Conservation (phyloP, 2,888 invertebrate species). For the Brenthis daphne region DNA sequence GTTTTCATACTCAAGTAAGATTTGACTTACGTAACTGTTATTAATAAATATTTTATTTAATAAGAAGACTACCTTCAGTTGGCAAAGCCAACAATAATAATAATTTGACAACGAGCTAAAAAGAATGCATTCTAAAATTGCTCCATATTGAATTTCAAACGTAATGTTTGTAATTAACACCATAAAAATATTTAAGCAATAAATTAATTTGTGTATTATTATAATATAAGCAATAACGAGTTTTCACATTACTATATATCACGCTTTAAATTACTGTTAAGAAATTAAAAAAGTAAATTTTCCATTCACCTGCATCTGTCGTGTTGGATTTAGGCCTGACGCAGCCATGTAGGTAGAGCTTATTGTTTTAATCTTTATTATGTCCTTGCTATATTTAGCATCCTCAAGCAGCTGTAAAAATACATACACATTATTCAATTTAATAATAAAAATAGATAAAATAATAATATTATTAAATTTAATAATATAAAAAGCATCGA, state of each 20-base stretch:
- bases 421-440: conserved; percentile 3
- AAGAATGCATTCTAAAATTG: too few species aligned
- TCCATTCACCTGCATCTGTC: conserved; percentile 65
- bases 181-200: too few species aligned
- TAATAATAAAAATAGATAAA: too few species aligned
- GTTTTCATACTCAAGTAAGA: conserved; percentile 1
- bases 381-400: conserved; percentile 90
- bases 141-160: too few species aligned
- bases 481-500: neutral
- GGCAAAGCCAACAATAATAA: too few species aligned
- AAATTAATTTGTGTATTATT: too few species aligned
- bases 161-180: too few species aligned
- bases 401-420: conserved; percentile 89
- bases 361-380: conserved; percentile 97
- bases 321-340: conserved; percentile 91
- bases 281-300: too few species aligned
- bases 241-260: neutral
- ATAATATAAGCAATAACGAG: neutral
- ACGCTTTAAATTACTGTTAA: neutral
- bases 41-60: neutral
- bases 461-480: too few species aligned
- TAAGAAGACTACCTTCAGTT: too few species aligned
- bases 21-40: neutral
- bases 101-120: too few species aligned
- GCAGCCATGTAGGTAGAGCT: conserved; percentile 98